A percentile compares a stretch with the other conserved stretches of the same genome.
These are phyloP conservation scores for Chirona hameri DNA, from an alignment of 2,888 invertebrate genomes.

Conservation along the genomic window DNA sequence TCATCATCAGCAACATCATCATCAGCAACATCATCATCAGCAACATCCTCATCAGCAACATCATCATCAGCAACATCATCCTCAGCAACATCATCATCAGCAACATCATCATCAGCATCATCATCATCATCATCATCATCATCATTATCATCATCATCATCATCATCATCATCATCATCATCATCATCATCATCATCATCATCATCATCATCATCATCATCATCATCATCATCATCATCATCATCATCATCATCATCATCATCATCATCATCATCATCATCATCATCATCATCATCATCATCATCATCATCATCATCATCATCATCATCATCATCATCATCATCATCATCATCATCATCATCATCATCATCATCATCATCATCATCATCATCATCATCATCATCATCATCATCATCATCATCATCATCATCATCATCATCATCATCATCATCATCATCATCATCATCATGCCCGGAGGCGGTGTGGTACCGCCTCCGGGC, in stretches of 20 bases:
- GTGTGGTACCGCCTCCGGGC: no score
- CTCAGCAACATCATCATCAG: no score
- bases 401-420: constrained; percentile 22
- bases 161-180: neutral
- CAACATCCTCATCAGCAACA: no score
- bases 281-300: constrained; percentile 22
- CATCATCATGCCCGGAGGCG: neutral
- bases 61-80: no score
- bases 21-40: no score
- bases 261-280: constrained; percentile 22
- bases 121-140: no score
- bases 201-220: constrained; percentile 22
- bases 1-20: no score
- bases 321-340: constrained; percentile 22
- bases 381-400: constrained; percentile 22
- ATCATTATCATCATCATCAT: neutral
- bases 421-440: neutral
- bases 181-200: constrained; percentile 22
- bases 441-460: neutral
- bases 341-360: constrained; percentile 22
- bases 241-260: constrained; percentile 22
- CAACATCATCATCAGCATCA: no score
- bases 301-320: constrained; percentile 22
- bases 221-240: constrained; percentile 22
- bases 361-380: constrained; percentile 22